Evolutionary conservation across 2,888 invertebrate species (phyloP), one percentile per base, ranked within the genome.

Genomic region (Epicampocera succincta): DNA sequence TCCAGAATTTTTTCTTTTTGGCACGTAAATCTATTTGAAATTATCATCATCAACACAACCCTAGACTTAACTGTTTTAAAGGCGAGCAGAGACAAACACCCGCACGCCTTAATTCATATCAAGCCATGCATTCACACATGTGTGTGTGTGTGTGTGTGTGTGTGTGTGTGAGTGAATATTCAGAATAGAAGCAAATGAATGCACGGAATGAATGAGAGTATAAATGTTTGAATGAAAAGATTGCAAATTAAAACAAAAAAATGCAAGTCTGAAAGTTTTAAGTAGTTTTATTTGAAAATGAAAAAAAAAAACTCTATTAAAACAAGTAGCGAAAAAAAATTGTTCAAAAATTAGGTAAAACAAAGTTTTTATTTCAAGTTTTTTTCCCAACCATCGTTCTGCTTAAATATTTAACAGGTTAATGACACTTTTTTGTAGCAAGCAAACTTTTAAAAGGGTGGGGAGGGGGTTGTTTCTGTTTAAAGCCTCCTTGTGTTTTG

Each of bases 11-110:
- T 63, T 66, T 61, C 58, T 82, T 82, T 74, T 78, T 78, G 81
- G 81, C 77, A 82, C 65, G 60, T 71, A 74, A 81, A 81, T 74
- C 74, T 78, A 77, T 74, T 71, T 52, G 69, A 77, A 82, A 81
- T 77, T 77, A 81, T 81, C 69, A 77, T 61, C 65, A 80, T 21
- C 52, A 46, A 11, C 38, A 60, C 44, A 56, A 29, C 3, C 68
- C 29, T 42, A 54, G 54, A 42, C 52, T 44, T 44, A 75, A 50
- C 60, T 60, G 72, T 11, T 33, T 33, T 15, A 54, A 68, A 12
- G 21, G 38, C 17, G 21, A 2, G 25, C 9, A 21, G 40, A 5
- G 4, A 48, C 52, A 17, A 21, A 65, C 42, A 61, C 8, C 9
- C 13, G 25, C 11, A 19, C 17, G 19, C n/a, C n/a, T 33, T 33